Evolutionary conservation across 1,140 invertebrate species (phyloP), one percentile per base, ranked within the genome.

Genomic region (Tetramorium alpestre): DNA sequence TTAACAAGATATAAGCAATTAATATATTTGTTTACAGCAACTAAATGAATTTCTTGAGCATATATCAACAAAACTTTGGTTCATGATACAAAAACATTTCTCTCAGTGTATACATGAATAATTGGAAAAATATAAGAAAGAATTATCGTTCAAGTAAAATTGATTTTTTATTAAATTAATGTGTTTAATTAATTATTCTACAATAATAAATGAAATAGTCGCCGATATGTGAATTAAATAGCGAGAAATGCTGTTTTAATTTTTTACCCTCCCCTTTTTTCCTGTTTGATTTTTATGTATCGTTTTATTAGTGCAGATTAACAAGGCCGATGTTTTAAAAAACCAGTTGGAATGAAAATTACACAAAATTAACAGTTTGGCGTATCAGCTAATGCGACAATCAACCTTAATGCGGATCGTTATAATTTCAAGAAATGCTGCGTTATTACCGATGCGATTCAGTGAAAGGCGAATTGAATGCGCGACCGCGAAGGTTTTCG

Each of bases 381-480:
- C 5, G 47, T 8, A 25, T 47, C 11, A 18, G 1, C 22, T 44
- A 18, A 44, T 6, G 7, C 16, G 13, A 25, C 11, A 18, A 28
- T 70, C 5, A 28, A 3, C 18, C 25, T 41, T 10, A 22, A 44
- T 10, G 54, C 16, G 54, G n/a, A 58, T 47, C 13, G 22, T 44
- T 28, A 44, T 33, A 44, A 60, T 41, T 76, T 76, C 28, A 56
- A 60, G 38, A 41, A 41, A 76, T 38, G n/a, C 56, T 4, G 73
- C 51, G 51, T 62, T 47, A 47, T 65, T 47, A 58, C 13, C 54
- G 54, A 73, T 41, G 38, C 22, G 80, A 73, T 73, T 22, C 16
- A 60, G 80, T 82, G 69, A 84, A 73, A 58, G 69, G 80, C 80
- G 80, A 73, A 58, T 65, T 73, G 75, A 76, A 76, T 64, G 38